A percentile compares a stretch with the other conserved stretches of the same genome.
phyloP scores from a whole-genome alignment of 2,888 invertebrate genomes.

The Cataglyphis altisquamis region DNA sequence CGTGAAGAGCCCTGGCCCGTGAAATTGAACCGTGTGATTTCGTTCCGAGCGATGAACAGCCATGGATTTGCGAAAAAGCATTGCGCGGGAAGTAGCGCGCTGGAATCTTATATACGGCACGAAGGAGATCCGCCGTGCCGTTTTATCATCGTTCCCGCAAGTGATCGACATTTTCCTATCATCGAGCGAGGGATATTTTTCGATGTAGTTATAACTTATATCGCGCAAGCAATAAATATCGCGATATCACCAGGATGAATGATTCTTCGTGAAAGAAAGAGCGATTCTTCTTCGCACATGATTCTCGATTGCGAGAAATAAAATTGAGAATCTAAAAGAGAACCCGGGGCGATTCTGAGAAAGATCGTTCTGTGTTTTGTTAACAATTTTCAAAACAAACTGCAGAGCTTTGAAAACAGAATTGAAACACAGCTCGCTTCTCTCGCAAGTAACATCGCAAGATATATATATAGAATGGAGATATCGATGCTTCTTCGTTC shows the following conservation, averaged over 20 bases:
- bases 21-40: constrained; percentile 80
- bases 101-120: constrained; percentile 61
- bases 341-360: not conserved
- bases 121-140: constrained; percentile 28
- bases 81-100: constrained; percentile 37
- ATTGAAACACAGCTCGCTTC: not conserved
- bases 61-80: constrained; percentile 60
- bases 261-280: not conserved
- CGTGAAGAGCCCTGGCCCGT: constrained; percentile 75
- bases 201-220: constrained; percentile 32
- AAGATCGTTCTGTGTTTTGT: constrained; percentile 9
- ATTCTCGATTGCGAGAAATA: not conserved
- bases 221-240: constrained; percentile 7
- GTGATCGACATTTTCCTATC: constrained; percentile 52
- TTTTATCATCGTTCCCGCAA: constrained; percentile 52
- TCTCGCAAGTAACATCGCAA: not conserved
- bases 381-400: constrained; percentile 7
- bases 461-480: not conserved
- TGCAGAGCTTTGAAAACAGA: not conserved
- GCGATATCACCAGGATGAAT: not conserved
- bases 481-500: not conserved
- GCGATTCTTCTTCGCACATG: not conserved
- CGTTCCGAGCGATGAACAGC: constrained; percentile 75
- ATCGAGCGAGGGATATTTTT: constrained; percentile 5
- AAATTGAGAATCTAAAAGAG: constrained; percentile 13